Evolutionary conservation across 2,113 vertebrate genomes (phyloP).

Genomic region (Silurus glanis): DNA sequence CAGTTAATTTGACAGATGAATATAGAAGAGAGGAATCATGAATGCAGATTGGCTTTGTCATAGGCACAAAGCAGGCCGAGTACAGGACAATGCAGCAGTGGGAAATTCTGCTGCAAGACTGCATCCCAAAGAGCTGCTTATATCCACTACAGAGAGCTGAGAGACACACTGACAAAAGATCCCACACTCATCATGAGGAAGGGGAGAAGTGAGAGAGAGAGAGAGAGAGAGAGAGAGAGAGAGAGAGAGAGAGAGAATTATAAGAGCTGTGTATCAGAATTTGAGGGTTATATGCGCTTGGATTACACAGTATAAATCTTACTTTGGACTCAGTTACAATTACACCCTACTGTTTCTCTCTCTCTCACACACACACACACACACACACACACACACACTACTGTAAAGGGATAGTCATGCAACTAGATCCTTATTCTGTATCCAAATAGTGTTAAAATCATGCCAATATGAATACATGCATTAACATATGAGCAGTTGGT

Average conservation of each 20-base stretch:
- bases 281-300: background rate
- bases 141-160: constrained; percentile 67
- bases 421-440: background rate
- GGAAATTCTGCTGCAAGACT: constrained; percentile 70
- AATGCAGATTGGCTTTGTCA: constrained; percentile 73
- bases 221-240: background rate
- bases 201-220: background rate
- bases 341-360: background rate
- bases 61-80: constrained; percentile 67
- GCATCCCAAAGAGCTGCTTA: constrained; percentile 69
- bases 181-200: constrained; percentile 65
- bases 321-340: constrained; percentile 35
- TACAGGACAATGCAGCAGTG: constrained; percentile 64
- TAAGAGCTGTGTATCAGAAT: background rate
- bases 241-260: no score
- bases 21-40: constrained; percentile 64
- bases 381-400: constrained; percentile 4
- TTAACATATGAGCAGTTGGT: background rate
- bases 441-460: background rate
- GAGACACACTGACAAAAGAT: constrained; percentile 72
- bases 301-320: constrained; percentile 38
- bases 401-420: constrained; percentile 3
- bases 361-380: background rate
- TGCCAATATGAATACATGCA: background rate
- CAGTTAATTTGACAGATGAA: constrained; percentile 60